Percentiles rank a stretch among this genome's conserved stretches.
Evolutionary conservation across 1,140 invertebrate species (phyloP).

Genomic region (Aphidius gifuensis): DNA sequence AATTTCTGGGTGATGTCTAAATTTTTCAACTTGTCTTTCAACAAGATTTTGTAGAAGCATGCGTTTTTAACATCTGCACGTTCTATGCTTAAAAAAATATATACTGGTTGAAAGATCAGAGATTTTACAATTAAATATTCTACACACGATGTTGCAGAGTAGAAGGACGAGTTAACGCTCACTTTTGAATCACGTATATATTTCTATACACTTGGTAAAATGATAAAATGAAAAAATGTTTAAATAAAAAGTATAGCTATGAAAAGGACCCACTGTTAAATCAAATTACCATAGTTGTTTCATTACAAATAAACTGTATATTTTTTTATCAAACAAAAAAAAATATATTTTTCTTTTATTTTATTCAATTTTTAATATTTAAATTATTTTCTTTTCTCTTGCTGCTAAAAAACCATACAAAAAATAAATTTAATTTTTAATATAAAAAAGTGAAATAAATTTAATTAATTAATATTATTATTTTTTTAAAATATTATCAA

Average conservation of each 20-base stretch:
- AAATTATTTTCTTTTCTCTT: too few relatives aligned
- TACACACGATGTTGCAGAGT: slow-evolving; percentile 14
- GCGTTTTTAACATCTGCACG: not conserved
- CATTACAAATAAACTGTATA: too few relatives aligned
- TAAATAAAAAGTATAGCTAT: too few relatives aligned
- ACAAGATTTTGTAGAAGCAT: not conserved
- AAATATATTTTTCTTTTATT: not conserved
- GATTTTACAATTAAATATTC: slow-evolving; percentile 24
- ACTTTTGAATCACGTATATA: slow-evolving; percentile 20
- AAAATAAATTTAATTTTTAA: too few relatives aligned
- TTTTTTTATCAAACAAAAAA: not conserved
- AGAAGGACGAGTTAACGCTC: slow-evolving; percentile 22
- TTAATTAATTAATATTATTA: too few relatives aligned
- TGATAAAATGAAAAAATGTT: not conserved
- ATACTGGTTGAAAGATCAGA: not conserved
- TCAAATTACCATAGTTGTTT: too few relatives aligned
- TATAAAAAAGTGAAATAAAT: too few relatives aligned
- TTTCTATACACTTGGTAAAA: not conserved
- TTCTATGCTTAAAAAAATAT: slow-evolving; percentile 19
- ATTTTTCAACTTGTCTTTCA: not conserved
- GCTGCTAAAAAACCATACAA: too few relatives aligned
- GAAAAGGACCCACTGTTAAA: too few relatives aligned
- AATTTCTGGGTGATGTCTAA: slow-evolving; percentile 4
- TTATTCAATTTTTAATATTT: too few relatives aligned
- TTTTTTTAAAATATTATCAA: too few relatives aligned